phyloP scores from a whole-genome alignment of 2,113 vertebrate genomes.

The Gymnorhina tibicen region DNA sequence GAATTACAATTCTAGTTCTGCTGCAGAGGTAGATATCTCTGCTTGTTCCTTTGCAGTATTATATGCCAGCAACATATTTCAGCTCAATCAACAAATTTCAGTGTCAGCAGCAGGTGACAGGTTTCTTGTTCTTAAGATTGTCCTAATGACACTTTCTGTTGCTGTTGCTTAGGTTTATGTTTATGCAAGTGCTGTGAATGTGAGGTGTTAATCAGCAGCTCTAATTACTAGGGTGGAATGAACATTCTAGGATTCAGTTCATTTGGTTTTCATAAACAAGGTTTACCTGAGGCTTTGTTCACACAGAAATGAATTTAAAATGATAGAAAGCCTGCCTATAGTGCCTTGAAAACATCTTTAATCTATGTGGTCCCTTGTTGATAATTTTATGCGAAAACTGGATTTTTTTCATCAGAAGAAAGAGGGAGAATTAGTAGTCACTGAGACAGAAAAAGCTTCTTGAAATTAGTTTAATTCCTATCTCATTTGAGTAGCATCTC shows the following conservation, averaged over 20 bases:
- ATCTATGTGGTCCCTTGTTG: not conserved
- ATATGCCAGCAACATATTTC: constrained; percentile 21
- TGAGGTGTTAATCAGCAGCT: constrained; percentile 62
- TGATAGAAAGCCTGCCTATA: not conserved
- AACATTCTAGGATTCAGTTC: constrained; percentile 43
- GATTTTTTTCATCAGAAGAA: not conserved
- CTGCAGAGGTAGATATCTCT: not conserved
- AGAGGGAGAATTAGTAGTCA: not conserved
- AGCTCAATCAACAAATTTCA: constrained; percentile 44
- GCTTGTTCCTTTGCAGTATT: not conserved
- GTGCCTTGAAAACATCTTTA: not conserved
- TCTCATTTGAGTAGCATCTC: not conserved
- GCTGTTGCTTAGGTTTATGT: constrained; percentile 59
- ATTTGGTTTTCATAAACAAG: constrained; percentile 59
- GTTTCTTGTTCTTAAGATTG: constrained; percentile 61
- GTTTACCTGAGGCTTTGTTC: constrained; percentile 51
- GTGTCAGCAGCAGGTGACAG: constrained; percentile 57
- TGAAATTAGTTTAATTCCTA: not conserved
- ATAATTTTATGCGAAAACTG: not conserved
- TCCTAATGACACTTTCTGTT: constrained; percentile 61
- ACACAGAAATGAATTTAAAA: not conserved
- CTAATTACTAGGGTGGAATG: constrained; percentile 61
- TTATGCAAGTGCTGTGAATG: constrained; percentile 60
- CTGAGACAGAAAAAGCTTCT: not conserved
- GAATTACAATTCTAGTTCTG: not conserved